Evolutionary conservation across 2,888 invertebrate species (phyloP).

Genomic region (Leucania comma): DNA sequence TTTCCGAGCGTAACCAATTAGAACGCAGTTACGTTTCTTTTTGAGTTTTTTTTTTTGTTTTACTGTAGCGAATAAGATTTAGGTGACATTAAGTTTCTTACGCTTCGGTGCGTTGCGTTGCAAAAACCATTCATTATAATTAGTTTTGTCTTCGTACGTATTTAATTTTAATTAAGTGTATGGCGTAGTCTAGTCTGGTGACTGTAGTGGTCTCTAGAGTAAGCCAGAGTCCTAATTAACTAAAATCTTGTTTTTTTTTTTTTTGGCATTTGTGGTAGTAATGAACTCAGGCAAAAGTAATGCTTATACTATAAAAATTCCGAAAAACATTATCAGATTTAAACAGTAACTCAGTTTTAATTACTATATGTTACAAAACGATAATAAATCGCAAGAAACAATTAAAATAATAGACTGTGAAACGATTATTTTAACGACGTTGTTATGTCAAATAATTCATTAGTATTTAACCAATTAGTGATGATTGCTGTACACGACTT

Average conservation of each 20-base stretch:
- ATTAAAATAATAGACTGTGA: conserved; percentile 34
- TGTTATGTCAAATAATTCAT: conserved; percentile 42
- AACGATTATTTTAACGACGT: conserved; percentile 35
- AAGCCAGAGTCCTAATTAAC: neutral
- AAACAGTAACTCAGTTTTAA: neutral
- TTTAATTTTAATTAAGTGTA: conserved; percentile 29
- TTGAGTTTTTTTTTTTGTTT: conserved; percentile 36
- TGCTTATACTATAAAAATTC: neutral
- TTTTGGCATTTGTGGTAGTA: neutral
- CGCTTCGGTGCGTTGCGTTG: conserved; percentile 32
- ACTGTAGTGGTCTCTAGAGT: neutral
- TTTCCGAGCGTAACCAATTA: conserved; percentile 59
- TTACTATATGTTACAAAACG: conserved; percentile 4
- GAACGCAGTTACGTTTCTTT: conserved; percentile 47
- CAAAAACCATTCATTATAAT: conserved; percentile 52
- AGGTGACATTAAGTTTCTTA: conserved; percentile 40
- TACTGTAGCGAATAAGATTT: conserved; percentile 48
- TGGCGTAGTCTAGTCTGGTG: conserved; percentile 11
- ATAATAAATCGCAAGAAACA: conserved; percentile 19
- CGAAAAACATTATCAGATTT: neutral
- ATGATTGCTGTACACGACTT: conserved; percentile 13
- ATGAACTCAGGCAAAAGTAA: neutral
- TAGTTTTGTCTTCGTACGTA: conserved; percentile 48
- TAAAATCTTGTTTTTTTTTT: no score
- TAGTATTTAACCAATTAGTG: conserved; percentile 47